Conservation (phyloP, 2,888 invertebrate genomes). For the Euphydryas editha region DNA sequence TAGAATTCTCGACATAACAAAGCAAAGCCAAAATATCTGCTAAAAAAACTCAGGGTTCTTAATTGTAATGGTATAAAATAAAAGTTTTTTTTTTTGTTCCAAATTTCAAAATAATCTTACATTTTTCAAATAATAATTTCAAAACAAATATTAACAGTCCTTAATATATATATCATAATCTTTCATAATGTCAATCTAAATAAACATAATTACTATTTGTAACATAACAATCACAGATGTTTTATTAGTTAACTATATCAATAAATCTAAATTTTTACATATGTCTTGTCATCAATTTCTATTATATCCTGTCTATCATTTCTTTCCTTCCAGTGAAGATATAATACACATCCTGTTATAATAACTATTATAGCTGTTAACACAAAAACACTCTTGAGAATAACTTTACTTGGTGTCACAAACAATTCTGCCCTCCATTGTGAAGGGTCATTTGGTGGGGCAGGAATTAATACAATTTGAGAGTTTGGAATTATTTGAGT, state of each 20-base stretch:
- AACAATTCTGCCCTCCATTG: conserved; percentile 96
- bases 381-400: conserved; percentile 95
- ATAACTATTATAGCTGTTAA: conserved; percentile 93
- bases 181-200: neutral
- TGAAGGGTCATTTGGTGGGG: conserved; percentile 88
- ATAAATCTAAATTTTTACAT: conserved; percentile 65
- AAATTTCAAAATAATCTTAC: too few relatives aligned
- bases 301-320: conserved; percentile 76
- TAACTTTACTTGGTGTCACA: conserved; percentile 96
- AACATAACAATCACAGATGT: conserved; percentile 4
- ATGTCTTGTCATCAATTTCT: conserved; percentile 76
- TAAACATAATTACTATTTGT: neutral
- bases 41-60: too few relatives aligned
- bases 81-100: too few relatives aligned
- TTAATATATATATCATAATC: too few relatives aligned
- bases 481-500: conserved; percentile 98
- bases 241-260: conserved; percentile 12
- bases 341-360: conserved; percentile 92
- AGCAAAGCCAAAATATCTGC: too few relatives aligned
- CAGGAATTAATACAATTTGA: conserved; percentile 97
- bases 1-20: too few relatives aligned
- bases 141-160: neutral
- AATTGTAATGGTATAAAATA: too few relatives aligned
- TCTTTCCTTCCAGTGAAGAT: conserved; percentile 94
- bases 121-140: neutral